Base-by-base conservation (phyloP, 1,140 invertebrate genomes). In the Drosophila fuyamai region DNA sequence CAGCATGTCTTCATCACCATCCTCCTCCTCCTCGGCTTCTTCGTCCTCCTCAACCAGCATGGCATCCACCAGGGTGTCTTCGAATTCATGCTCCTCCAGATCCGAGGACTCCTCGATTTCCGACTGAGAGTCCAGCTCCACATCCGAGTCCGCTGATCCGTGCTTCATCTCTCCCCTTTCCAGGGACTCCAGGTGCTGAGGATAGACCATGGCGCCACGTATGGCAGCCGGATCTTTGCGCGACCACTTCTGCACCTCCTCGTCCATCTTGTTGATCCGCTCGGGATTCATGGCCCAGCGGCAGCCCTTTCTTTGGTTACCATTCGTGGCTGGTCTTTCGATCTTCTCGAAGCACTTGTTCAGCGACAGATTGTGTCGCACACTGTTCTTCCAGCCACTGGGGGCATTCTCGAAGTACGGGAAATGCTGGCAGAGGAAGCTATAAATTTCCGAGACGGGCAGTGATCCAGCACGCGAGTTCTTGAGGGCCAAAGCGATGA, bases 311-410 rank as follows among this genome's bases (percentile, higher is more conserved):
- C 96, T 94, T 91, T 96, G 96, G 79, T 95, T 95, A 1, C 96
- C 96, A 88, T 96, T 97, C 29, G 95, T 95, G 0, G 95, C 95
- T 0, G 97, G 96, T 83, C 98, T 98, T 88, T 99, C 98, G 60
- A 99, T 98, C 93, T 99, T 99, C 92, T 98, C 98, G 93, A 99
- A 99, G 93, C 98, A 99, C 93, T 99, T 99, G 93, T 99, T 99
- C 63, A 99, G 93, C 70, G 97, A 98, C 50, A 99, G 93, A 93
- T 99, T 99, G 92, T 99, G 98, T 71, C 98, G 94, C 1, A 99
- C 98, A 1, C 98, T 98, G 92, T 99, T 99, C 93, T 99, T 99
- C 98, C 98, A 99, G 14, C 98, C 98, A 92, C 97, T 98, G 43
- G 98, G 98, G 4, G 98, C 98, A 9, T 97, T 98, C 94, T 98